Percentiles rank a stretch among this genome's conserved stretches.
Evolutionary conservation across 2,113 vertebrate genomes (phyloP).

Genomic region (Irena cyanogastra): DNA sequence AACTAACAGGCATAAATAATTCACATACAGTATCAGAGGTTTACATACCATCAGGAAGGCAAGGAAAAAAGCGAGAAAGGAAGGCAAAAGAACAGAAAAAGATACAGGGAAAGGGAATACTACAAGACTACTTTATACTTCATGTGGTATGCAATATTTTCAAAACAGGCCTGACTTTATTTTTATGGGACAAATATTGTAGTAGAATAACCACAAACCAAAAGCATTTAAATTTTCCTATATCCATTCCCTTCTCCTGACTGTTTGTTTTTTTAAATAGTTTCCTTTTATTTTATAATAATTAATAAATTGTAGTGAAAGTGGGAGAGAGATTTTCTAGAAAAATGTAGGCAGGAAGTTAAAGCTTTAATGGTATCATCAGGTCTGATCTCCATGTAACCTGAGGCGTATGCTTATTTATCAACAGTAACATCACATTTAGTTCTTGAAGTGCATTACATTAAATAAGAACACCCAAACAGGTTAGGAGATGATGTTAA

Average conservation of each 20-base stretch:
- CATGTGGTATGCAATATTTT: not conserved
- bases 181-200: not conserved
- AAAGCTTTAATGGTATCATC: conserved; percentile 30
- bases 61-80: not conserved
- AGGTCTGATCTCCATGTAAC: conserved; percentile 62
- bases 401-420: conserved; percentile 59
- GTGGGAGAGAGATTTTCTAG: not conserved
- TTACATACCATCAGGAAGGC: conserved; percentile 52
- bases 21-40: conserved; percentile 42
- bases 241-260: not conserved
- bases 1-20: conserved; percentile 55
- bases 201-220: conserved; percentile 1
- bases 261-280: not conserved
- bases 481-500: conserved; percentile 66
- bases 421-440: conserved; percentile 49
- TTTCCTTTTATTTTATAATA: not conserved
- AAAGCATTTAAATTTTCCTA: not conserved
- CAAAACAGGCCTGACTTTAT: not conserved
- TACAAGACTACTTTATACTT: not conserved
- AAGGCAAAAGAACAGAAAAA: conserved; percentile 34
- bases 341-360: conserved; percentile 20
- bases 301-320: not conserved
- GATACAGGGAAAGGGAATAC: not conserved
- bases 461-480: conserved; percentile 66
- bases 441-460: conserved; percentile 53